Evolutionary conservation across 2,888 invertebrate species (phyloP).

Genomic region (Brachyopa scutellaris): DNA sequence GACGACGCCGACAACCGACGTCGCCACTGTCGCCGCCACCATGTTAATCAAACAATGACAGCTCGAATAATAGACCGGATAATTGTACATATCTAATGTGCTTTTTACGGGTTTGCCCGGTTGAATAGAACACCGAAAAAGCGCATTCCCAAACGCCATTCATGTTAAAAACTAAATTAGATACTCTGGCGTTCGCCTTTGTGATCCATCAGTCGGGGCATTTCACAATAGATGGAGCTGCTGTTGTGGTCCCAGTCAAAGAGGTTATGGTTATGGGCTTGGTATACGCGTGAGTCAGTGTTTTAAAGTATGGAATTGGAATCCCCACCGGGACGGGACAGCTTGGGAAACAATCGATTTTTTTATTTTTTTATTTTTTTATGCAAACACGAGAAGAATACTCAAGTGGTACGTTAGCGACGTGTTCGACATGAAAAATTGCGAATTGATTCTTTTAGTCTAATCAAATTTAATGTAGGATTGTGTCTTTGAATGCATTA

Average conservation of each 20-base stretch:
- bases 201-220: slow-evolving; percentile 15
- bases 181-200: slow-evolving; percentile 27
- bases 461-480: slow-evolving; percentile 43
- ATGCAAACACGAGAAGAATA: slow-evolving; percentile 35
- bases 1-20: slow-evolving; percentile 19
- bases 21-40: slow-evolving; percentile 10
- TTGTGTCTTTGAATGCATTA: slow-evolving; percentile 46
- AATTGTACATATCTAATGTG: slow-evolving; percentile 20
- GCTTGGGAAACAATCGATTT: slow-evolving; percentile 47
- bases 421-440: slow-evolving; percentile 61
- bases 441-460: slow-evolving; percentile 50
- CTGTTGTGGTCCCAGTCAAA: slow-evolving; percentile 18
- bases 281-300: slow-evolving; percentile 27
- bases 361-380: no score
- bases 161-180: slow-evolving; percentile 24
- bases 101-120: background rate
- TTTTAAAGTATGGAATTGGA: slow-evolving; percentile 16
- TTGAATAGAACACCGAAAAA: slow-evolving; percentile 3
- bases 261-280: slow-evolving; percentile 45
- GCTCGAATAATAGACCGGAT: slow-evolving; percentile 36
- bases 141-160: slow-evolving; percentile 44
- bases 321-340: slow-evolving; percentile 31
- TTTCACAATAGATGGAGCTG: slow-evolving; percentile 23
- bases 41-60: slow-evolving; percentile 60
- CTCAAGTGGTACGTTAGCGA: slow-evolving; percentile 37